Evolutionary conservation across 1,140 invertebrate genomes (phyloP), one percentile per base, ranked within the genome.

Genomic region (Agraylea sexmaculata): DNA sequence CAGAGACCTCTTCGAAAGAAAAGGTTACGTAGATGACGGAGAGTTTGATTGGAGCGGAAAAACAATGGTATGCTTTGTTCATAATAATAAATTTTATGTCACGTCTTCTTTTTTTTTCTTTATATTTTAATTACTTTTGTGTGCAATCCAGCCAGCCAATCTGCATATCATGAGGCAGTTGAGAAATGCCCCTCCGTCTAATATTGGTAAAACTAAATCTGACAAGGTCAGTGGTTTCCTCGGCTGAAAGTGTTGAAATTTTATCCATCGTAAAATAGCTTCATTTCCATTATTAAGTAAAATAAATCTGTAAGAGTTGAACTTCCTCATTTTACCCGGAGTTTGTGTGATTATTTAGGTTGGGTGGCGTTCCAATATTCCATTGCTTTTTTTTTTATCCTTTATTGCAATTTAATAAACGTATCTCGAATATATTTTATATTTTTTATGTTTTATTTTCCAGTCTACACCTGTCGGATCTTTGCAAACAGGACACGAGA

Each of bases 21-120:
- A 87, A 67, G 87, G 87, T 45, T 96, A 85, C 65, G 77, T 83
- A 45, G 86, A 92, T 62, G 93, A 97, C 67, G 87, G 84, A 56
- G 89, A 95, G 62, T 98, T 96, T 70, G 94, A 98, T 66, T 98
- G 94, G 93, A 90, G 87, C 57, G 91, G 90, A 61, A 91, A 93
- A 71, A 88, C 84, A 40, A 87, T 93, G 87, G 81, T 84, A 70
- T 65, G 70, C 62, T 28, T 16, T 32, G 6, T 12, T 19, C 19
- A 21, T 47, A 19, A 28, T 28, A 7, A 19, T 32, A 31, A 38
- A 38, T 32, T 40, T 21, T 28, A 27, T 20, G 19, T 18, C 29
- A 19, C 28, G 28, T 41, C n/a, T 35, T 21, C 18, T 34, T 34
- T 41, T 31, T 19, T 12, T 29, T 8, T 17, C 3, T 29, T 40